Evolutionary conservation across 2,888 invertebrate genomes (phyloP).

Genomic region (Colostygia pectinataria): DNA sequence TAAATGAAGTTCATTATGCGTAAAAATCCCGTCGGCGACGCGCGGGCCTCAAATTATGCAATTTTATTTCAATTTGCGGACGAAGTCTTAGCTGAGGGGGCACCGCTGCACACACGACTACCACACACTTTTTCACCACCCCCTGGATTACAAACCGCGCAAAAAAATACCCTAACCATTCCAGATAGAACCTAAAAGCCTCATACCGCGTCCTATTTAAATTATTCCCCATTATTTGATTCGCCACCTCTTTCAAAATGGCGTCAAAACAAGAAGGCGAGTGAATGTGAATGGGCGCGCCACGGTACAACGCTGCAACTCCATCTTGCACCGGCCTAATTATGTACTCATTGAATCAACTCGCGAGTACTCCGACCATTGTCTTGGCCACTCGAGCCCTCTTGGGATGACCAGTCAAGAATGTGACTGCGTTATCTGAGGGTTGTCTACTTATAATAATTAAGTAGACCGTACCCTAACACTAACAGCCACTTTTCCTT

Average conservation of each 20-base stretch:
- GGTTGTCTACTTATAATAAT: no score
- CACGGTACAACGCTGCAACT: constrained; percentile 22
- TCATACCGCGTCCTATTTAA: constrained; percentile 61
- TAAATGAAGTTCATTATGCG: constrained; percentile 71
- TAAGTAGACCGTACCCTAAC: no score
- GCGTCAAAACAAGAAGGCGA: constrained; percentile 60
- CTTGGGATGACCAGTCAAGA: no score
- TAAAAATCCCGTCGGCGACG: constrained; percentile 52
- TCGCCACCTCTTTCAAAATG: constrained; percentile 81
- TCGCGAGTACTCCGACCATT: no score
- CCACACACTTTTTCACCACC: constrained; percentile 68
- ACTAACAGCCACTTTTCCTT: no score
- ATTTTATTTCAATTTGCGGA: constrained; percentile 76
- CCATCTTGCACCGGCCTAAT: constrained; percentile 10
- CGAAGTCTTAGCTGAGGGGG: constrained; percentile 46
- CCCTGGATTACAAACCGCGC: constrained; percentile 42
- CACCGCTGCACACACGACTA: constrained; percentile 61
- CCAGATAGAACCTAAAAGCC: constrained; percentile 49
- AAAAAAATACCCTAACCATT: constrained; percentile 57
- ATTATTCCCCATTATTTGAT: constrained; percentile 80
- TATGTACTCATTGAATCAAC: constrained; percentile 13
- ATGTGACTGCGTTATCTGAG: no score
- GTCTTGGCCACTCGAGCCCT: no score
- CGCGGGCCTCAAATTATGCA: constrained; percentile 72
- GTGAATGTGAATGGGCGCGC: constrained; percentile 36